phyloP scores from a whole-genome alignment of 2,888 invertebrate genomes.

The Craniophora ligustri region DNA sequence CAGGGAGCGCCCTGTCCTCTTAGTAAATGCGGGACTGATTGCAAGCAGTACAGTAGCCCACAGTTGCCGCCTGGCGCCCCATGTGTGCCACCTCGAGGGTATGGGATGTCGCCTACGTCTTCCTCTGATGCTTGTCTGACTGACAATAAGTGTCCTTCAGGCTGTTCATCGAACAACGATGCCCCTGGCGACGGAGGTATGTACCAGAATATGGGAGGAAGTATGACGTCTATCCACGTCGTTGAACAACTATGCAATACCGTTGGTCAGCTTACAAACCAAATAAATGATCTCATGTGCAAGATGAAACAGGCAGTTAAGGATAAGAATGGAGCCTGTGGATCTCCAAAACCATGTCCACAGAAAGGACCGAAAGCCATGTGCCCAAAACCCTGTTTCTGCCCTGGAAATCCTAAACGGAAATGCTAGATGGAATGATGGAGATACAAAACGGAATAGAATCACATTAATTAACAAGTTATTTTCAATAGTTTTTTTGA shows the following conservation, averaged over 20 bases:
- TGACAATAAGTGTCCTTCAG: conserved; percentile 19
- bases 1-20: conserved; percentile 48
- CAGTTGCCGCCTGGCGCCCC: conserved; percentile 19
- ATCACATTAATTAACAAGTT: not conserved
- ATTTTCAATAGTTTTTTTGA: not conserved
- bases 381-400: conserved; percentile 69
- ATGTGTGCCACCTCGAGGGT: not conserved
- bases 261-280: conserved; percentile 62
- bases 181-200: conserved; percentile 55
- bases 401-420: conserved; percentile 65
- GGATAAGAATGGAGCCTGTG: not conserved
- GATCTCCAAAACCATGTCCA: not conserved
- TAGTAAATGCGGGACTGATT: conserved; percentile 59
- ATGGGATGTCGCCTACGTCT: not conserved
- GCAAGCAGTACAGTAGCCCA: conserved; percentile 56
- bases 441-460: not conserved
- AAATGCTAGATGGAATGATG: not conserved
- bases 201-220: not conserved
- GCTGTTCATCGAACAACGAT: conserved; percentile 53
- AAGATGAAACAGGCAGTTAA: conserved; percentile 55
- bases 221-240: conserved; percentile 35
- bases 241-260: conserved; percentile 68
- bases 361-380: conserved; percentile 48
- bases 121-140: conserved; percentile 27
- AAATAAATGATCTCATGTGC: conserved; percentile 60